Conservation (phyloP, 2,113 vertebrate genomes). For the Paraplagusia blochii region DNA sequence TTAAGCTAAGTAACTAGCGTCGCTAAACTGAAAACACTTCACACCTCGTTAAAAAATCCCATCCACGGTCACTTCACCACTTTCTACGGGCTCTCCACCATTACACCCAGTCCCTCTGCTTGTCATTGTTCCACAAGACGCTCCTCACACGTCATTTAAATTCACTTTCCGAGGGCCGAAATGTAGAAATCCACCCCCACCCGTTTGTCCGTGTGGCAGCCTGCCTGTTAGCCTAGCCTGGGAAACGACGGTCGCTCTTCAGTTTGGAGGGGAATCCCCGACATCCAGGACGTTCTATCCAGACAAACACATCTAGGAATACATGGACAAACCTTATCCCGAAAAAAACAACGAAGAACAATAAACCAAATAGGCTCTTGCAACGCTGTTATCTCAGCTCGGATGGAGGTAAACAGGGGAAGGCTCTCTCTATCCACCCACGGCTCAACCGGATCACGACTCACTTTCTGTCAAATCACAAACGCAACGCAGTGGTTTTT, state of each 20-base stretch:
- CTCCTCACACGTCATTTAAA: conserved; percentile 15
- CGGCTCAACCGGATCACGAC: conserved; percentile 65
- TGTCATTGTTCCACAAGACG: conserved; percentile 40
- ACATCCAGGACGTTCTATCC: conserved; percentile 1
- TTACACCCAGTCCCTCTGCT: conserved; percentile 1
- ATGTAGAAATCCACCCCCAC: conserved; percentile 55
- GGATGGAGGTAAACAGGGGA: conserved; percentile 42
- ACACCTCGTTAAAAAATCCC: conserved; percentile 26
- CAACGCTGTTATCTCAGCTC: conserved; percentile 18
- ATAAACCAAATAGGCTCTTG: conserved; percentile 22
- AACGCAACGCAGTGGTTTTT: conserved; percentile 49
- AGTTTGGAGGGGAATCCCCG: conserved; percentile 15
- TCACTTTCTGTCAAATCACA: conserved; percentile 57
- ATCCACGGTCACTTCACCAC: conserved; percentile 18
- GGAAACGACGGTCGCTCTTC: conserved; percentile 17
- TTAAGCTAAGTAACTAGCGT: conserved; percentile 47
- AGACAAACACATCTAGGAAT: conserved; percentile 1
- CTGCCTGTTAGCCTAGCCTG: conserved; percentile 58
- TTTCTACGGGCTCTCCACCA: conserved; percentile 3
- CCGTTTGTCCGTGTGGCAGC: conserved; percentile 23
- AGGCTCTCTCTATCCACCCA: conserved; percentile 54
- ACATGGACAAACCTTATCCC: conserved; percentile 6
- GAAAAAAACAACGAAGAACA: background rate
- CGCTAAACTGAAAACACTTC: conserved; percentile 17
- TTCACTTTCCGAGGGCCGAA: conserved; percentile 36